Conservation (phyloP, 2,888 invertebrate species). For the Pomacea canaliculata region DNA sequence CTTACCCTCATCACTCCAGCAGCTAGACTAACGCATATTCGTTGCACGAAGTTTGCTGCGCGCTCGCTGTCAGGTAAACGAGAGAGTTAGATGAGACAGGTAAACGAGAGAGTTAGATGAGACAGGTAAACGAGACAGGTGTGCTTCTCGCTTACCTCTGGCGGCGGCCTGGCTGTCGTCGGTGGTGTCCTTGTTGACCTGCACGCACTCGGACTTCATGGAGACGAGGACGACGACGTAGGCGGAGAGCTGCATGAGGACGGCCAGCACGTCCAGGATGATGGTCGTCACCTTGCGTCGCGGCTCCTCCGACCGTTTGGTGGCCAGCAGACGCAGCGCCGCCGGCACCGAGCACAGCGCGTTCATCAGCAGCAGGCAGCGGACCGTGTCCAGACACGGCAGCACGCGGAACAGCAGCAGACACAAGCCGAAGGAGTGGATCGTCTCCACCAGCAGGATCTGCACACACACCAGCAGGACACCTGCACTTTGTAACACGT, state of each 20-base stretch:
- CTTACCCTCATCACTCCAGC: too few relatives aligned
- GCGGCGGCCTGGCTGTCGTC: not conserved
- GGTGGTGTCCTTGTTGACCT: constrained; percentile 2
- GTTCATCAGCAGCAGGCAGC: constrained; percentile 58
- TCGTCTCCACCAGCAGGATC: constrained; percentile 40
- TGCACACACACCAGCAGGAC: constrained; percentile 7
- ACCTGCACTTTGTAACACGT: too few relatives aligned
- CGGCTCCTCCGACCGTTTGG: constrained; percentile 49
- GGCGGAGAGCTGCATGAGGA: constrained; percentile 58
- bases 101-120: too few relatives aligned
- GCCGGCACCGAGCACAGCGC: constrained; percentile 56
- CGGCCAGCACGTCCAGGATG: constrained; percentile 54
- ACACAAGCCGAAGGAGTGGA: constrained; percentile 54
- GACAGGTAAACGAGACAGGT: too few relatives aligned
- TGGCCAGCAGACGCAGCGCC: constrained; percentile 52
- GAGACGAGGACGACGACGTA: constrained; percentile 52
- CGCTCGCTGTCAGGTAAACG: too few relatives aligned
- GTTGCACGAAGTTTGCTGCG: too few relatives aligned
- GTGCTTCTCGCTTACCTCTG: not conserved
- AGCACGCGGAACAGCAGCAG: constrained; percentile 59
- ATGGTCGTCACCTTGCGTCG: constrained; percentile 47
- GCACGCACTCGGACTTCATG: constrained; percentile 43
- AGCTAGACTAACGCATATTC: too few relatives aligned
- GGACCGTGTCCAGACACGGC: constrained; percentile 59
- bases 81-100: too few relatives aligned